A percentile compares a stretch with the other conserved stretches of the same genome.
Conservation (phyloP, 2,113 vertebrate genomes). For the Halichoerus grypus region DNA sequence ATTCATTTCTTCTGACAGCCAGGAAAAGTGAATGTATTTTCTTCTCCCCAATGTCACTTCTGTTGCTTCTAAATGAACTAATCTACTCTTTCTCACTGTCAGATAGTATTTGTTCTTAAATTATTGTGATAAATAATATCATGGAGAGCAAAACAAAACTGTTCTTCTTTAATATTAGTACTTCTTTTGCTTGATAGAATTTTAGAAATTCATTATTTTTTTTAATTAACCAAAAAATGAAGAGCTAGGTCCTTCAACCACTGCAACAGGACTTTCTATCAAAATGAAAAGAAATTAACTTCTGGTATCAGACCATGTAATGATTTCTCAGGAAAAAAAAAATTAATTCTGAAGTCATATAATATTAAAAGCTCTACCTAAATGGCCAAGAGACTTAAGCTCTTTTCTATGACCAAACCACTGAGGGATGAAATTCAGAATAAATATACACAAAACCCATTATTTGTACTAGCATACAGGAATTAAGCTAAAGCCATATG, state of each 20-base stretch:
- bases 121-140: neutral
- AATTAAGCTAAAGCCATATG: slow-evolving; percentile 39
- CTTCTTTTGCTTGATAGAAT: neutral
- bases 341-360: slow-evolving; percentile 24
- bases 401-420: slow-evolving; percentile 39
- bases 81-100: neutral
- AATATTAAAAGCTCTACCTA: slow-evolving; percentile 48
- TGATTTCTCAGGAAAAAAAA: slow-evolving; percentile 53
- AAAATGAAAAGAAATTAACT: slow-evolving; percentile 6
- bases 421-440: slow-evolving; percentile 21
- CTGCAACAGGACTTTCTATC: neutral
- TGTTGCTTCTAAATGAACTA: neutral
- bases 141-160: neutral
- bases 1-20: neutral
- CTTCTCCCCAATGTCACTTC: neutral
- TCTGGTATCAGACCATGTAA: neutral
- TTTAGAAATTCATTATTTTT: slow-evolving; percentile 21
- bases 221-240: slow-evolving; percentile 21
- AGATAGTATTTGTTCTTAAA: neutral
- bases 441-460: slow-evolving; percentile 9
- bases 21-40: neutral
- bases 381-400: neutral
- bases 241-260: neutral
- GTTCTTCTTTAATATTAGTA: neutral
- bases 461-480: neutral